phyloP scores from a whole-genome alignment of 2,888 invertebrate genomes.

The Chalcis sispes region DNA sequence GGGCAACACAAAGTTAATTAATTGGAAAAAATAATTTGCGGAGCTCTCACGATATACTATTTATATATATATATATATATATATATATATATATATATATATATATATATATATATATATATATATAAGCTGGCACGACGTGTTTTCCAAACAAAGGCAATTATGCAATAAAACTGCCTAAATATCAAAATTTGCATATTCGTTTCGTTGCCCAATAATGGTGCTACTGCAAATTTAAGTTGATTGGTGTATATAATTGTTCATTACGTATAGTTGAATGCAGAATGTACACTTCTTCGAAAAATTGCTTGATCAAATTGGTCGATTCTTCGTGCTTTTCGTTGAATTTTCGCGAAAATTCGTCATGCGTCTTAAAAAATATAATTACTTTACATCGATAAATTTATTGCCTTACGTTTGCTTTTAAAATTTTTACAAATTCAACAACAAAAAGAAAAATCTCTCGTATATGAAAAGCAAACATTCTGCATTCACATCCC shows the following conservation, averaged over 20 bases:
- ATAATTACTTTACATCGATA: no score
- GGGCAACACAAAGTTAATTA: slow-evolving; percentile 9
- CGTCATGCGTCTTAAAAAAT: not conserved
- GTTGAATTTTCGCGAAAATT: no score
- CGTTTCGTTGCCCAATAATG: slow-evolving; percentile 31
- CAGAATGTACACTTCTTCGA: slow-evolving; percentile 14
- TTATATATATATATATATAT: slow-evolving; percentile 10
- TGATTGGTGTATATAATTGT: slow-evolving; percentile 12
- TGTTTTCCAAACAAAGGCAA: slow-evolving; percentile 19
- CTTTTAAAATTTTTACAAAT: not conserved
- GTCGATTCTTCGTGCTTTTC: not conserved
- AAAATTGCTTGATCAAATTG: no score
- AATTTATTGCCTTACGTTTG: no score
- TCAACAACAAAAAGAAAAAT: not conserved
- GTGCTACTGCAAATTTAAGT: slow-evolving; percentile 7
- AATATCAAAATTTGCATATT: slow-evolving; percentile 41
- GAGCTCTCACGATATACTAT: slow-evolving; percentile 14
- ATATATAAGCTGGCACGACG: slow-evolving; percentile 25
- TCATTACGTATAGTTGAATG: not conserved
- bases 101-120: slow-evolving; percentile 17
- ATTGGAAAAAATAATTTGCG: slow-evolving; percentile 2
- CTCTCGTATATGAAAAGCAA: not conserved
- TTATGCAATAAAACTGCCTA: slow-evolving; percentile 29
- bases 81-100: slow-evolving; percentile 6
- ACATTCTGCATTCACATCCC: slow-evolving; percentile 3